Conservation (phyloP, 2,888 invertebrate genomes). For the Cyclophora punctaria region DNA sequence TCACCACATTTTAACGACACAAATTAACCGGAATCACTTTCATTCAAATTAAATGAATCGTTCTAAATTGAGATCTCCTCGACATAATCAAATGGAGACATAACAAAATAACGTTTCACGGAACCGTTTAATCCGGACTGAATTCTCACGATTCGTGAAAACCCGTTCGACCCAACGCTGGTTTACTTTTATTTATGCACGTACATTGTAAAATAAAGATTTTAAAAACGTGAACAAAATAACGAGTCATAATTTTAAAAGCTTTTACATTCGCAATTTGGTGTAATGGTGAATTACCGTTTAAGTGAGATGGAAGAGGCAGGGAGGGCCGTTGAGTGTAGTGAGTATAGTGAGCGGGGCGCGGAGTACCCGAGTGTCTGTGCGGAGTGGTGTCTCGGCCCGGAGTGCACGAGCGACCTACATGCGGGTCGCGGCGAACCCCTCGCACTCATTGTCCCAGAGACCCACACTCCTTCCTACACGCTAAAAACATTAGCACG, state of each 20-base stretch:
- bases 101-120: no score
- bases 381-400: slow-evolving; percentile 6
- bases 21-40: no score
- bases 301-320: slow-evolving; percentile 35
- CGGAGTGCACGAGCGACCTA: slow-evolving; percentile 33
- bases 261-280: slow-evolving; percentile 25
- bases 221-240: slow-evolving; percentile 22
- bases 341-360: slow-evolving; percentile 10
- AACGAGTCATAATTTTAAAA: slow-evolving; percentile 24
- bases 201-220: slow-evolving; percentile 11
- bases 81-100: no score
- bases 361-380: slow-evolving; percentile 4
- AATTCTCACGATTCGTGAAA: no score
- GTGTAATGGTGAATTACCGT: slow-evolving; percentile 29
- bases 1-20: not conserved
- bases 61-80: no score
- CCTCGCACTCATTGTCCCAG: slow-evolving; percentile 48
- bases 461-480: slow-evolving; percentile 32
- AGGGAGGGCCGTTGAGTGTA: slow-evolving; percentile 21
- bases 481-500: slow-evolving; percentile 22
- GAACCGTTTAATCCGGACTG: no score
- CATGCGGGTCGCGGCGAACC: slow-evolving; percentile 43
- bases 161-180: not conserved
- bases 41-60: no score
- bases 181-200: not conserved